Evolutionary conservation across 2,113 vertebrate genomes (phyloP).

Genomic region (Eira barbara): DNA sequence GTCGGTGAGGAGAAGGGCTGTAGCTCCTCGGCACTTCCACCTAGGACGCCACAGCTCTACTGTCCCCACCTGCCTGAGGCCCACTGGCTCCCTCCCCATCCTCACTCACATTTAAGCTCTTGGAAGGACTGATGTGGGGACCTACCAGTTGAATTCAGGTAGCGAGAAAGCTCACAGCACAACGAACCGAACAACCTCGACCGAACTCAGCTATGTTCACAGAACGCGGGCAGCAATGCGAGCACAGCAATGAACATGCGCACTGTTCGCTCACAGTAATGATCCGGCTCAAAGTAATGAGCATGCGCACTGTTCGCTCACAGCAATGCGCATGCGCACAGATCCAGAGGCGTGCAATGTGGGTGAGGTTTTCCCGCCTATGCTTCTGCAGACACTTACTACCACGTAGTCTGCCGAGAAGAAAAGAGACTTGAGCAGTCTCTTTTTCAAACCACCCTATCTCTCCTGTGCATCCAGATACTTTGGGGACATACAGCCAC

Average conservation of each 20-base stretch:
- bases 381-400: accelerated
- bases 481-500: background rate
- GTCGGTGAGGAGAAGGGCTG: background rate
- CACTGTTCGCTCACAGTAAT: accelerated
- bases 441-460: background rate
- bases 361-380: background rate
- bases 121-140: accelerated
- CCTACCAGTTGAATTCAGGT: background rate
- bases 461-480: background rate
- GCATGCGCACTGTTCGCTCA: background rate
- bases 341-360: accelerated
- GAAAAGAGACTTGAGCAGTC: background rate
- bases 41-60: background rate
- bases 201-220: too few species aligned
- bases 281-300: background rate
- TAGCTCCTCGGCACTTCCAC: background rate
- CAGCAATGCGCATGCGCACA: background rate
- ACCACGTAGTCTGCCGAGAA: accelerated
- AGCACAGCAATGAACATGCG: background rate
- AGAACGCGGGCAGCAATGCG: background rate
- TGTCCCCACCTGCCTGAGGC: too few species aligned
- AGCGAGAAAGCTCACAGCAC: background rate
- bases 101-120: background rate
- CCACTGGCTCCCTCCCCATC: background rate
- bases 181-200: accelerated